Evolutionary conservation across 64 coral and sea anemone species (phyloP), one percentile per base, ranked within the genome.

Genomic region (Porites lutea): DNA sequence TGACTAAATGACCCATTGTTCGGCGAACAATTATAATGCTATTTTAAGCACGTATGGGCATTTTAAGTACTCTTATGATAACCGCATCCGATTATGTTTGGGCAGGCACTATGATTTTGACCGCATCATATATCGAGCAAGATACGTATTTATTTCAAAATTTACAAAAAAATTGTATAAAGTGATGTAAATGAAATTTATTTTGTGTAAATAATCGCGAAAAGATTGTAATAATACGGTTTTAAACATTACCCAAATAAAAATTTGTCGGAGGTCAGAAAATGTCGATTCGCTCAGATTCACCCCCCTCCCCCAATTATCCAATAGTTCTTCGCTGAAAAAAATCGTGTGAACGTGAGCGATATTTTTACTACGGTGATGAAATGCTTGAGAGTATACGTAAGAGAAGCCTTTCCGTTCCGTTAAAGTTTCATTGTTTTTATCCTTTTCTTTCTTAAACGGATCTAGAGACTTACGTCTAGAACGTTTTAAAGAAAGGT

Each of bases 161-260:
- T 37, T 83, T 83, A 83, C 20, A 37, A n/a, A 65, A 48, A 14
- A 63, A 74, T 74, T 74, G 71, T 74, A 47, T 65, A 65, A 16
- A 65, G 18, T 65, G 4, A 65, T 65, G 62, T 65, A 2, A 65
- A 65, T 65, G 62, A 65, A 65, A 19, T 13, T 65, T 65, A 16
- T 65, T 12, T 16, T 18, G 18, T 65, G 18, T 16, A 16, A 16
- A 65, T 14, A 65, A 65, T 16, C 13, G 13, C 18, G 13, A 65
- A 57, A 57, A 57, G 12, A 57, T 57, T 9, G 54, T 9, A 57
- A 57, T 57, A 57, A 37, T 37, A 37, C 27, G 27, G 27, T 37
- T 37, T 57, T 57, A 12, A 6, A 57, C 7, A 57, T 70, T 2
- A 21, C 18, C 8, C 66, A 70, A 70, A 70, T 70, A 23, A 70